Percentiles rank a stretch among this genome's conserved stretches.
These are phyloP conservation scores for Triplophysa tibetana DNA, from an alignment of 2,113 vertebrate genomes.

Conservation along the genomic window DNA sequence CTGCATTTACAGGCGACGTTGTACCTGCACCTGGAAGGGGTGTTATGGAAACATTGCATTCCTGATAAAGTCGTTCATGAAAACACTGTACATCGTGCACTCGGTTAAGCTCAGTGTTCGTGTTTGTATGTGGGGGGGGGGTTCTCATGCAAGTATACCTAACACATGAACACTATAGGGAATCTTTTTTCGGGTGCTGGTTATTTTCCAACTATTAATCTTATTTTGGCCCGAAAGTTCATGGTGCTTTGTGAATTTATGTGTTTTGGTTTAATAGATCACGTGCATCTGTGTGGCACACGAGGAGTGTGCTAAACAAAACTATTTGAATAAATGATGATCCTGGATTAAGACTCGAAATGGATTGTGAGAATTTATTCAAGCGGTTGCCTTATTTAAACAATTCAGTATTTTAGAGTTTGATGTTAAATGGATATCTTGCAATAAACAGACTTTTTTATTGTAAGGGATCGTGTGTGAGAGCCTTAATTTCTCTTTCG, in stretches of 20 bases:
- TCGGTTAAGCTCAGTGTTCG: constrained; percentile 10
- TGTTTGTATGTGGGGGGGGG: neutral
- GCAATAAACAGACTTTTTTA: neutral
- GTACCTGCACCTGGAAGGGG: constrained; percentile 44
- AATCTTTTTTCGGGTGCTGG: neutral
- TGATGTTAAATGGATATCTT: neutral
- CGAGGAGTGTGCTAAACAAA: neutral
- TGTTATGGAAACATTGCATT: constrained; percentile 52
- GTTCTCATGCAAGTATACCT: constrained; percentile 9
- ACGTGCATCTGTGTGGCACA: neutral
- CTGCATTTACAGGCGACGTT: constrained; percentile 22
- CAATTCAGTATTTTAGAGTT: neutral
- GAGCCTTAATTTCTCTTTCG: constrained; percentile 32
- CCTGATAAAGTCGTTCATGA: constrained; percentile 39
- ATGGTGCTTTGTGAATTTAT: neutral
- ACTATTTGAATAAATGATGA: neutral
- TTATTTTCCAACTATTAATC: neutral
- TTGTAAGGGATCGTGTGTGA: constrained; percentile 1
- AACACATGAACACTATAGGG: neutral
- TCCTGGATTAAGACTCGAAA: neutral
- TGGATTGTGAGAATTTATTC: neutral
- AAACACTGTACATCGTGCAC: constrained; percentile 37
- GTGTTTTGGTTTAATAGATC: neutral
- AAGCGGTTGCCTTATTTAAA: neutral
- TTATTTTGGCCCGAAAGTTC: neutral